Percentiles rank a stretch among this genome's conserved stretches.
These are phyloP conservation scores for Parochlus steinenii DNA, from an alignment of 2,888 invertebrate genomes.

Conservation along the genomic window DNA sequence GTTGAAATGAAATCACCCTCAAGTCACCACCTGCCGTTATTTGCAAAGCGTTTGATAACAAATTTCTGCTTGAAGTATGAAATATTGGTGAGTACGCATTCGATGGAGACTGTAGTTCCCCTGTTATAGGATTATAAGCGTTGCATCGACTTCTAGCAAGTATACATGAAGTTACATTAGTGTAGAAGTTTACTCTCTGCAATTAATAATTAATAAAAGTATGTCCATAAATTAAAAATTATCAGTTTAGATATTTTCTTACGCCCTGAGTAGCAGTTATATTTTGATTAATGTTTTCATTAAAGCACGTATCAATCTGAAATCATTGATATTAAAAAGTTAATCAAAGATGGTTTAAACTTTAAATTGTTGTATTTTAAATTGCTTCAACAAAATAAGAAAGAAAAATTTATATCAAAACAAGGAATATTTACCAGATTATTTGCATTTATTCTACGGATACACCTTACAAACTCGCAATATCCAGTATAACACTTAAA, in stretches of 20 bases:
- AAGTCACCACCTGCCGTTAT: constrained; percentile 37
- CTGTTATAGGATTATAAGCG: constrained; percentile 45
- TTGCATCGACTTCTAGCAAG: constrained; percentile 44
- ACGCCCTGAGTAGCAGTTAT: too few relatives aligned
- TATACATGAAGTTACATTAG: constrained; percentile 48
- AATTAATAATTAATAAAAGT: too few relatives aligned
- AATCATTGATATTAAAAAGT: background rate
- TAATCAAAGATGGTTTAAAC: background rate
- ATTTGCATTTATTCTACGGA: constrained; percentile 37
- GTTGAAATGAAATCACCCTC: constrained; percentile 36
- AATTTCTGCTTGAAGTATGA: background rate
- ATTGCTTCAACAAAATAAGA: background rate
- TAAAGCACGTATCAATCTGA: background rate
- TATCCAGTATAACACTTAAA: constrained; percentile 38
- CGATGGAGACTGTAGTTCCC: constrained; percentile 32
- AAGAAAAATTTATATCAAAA: background rate
- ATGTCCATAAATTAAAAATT: background rate
- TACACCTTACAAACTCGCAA: constrained; percentile 42
- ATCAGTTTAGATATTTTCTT: background rate
- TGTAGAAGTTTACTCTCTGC: constrained; percentile 32
- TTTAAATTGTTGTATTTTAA: background rate
- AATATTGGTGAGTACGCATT: background rate
- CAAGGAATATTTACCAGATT: constrained; percentile 39
- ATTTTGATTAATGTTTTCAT: background rate
- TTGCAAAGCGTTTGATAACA: constrained; percentile 36